Evolutionary conservation across 2,797 vertebrate species (phyloP).

Genomic region (Karalla daura): DNA sequence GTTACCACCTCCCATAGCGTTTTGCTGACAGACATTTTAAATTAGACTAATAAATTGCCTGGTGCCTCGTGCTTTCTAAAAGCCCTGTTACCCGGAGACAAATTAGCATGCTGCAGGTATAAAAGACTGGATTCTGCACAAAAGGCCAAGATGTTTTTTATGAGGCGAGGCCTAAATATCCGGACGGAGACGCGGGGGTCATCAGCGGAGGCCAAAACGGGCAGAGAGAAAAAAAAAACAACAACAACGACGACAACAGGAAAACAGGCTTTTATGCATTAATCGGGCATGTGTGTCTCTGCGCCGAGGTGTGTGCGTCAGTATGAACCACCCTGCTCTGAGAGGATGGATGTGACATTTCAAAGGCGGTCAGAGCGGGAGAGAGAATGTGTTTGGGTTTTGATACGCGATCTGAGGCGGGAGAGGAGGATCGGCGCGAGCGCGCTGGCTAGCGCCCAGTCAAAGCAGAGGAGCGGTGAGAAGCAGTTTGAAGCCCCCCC

Average conservation of each 20-base stretch:
- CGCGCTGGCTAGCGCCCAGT: conserved; percentile 36
- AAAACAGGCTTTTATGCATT: conserved; percentile 43
- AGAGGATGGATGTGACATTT: conserved; percentile 50
- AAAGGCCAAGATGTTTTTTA: conserved; percentile 85
- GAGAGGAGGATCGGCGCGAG: conserved; percentile 36
- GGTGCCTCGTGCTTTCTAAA: conserved; percentile 88
- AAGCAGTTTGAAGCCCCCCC: conserved; percentile 60
- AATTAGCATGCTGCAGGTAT: conserved; percentile 89
- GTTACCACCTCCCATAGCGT: conserved; percentile 81
- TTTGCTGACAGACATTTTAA: conserved; percentile 94
- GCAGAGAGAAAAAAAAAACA: too few relatives aligned
- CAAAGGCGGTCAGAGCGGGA: conserved; percentile 48
- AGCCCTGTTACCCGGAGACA: conserved; percentile 90
- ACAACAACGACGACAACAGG: conserved; percentile 13
- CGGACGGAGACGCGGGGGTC: conserved; percentile 40
- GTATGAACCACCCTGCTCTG: conserved; percentile 7
- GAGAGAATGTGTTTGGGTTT: conserved; percentile 46
- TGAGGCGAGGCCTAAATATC: conserved; percentile 84
- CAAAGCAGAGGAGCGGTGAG: conserved; percentile 58
- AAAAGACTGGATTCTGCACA: conserved; percentile 87
- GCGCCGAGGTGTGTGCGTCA: conserved; percentile 1
- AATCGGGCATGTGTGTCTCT: conserved; percentile 1
- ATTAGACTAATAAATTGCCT: conserved; percentile 94
- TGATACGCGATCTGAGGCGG: conserved; percentile 65
- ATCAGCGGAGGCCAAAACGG: conserved; percentile 27